Evolutionary conservation across 2,888 invertebrate genomes (phyloP).

Genomic region (Mystacides longicornis): DNA sequence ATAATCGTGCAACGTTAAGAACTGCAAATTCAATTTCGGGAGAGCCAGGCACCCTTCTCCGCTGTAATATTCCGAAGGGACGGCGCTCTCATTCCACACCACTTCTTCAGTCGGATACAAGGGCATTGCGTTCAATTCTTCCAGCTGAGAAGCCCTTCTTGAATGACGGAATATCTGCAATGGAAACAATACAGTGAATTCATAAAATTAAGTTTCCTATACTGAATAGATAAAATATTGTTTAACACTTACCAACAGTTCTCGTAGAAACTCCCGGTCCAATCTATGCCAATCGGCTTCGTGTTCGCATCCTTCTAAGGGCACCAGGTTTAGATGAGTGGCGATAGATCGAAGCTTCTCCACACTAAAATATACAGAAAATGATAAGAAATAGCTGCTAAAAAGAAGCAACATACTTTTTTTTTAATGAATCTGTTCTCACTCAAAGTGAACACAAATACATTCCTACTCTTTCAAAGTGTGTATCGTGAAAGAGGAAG

Average conservation of each 20-base stretch:
- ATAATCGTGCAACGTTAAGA: conserved; percentile 96
- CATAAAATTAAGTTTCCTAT: background rate
- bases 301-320: conserved; percentile 59
- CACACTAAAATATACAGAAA: conserved; percentile 43
- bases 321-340: conserved; percentile 79
- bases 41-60: conserved; percentile 93
- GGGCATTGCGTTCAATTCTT: conserved; percentile 95
- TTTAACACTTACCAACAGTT: conserved; percentile 66
- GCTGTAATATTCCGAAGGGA: conserved; percentile 94
- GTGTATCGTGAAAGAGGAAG: no score
- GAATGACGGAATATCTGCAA: conserved; percentile 75
- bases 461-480: no score
- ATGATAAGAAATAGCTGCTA: background rate
- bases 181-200: background rate
- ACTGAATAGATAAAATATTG: background rate
- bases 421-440: no score
- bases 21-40: conserved; percentile 96
- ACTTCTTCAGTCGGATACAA: conserved; percentile 96
- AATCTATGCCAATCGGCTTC: conserved; percentile 68
- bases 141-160: conserved; percentile 82
- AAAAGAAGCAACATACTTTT: background rate
- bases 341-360: conserved; percentile 80
- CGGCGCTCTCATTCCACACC: conserved; percentile 98
- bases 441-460: no score
- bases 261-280: conserved; percentile 76